Percentiles rank a stretch among this genome's conserved stretches.
phyloP scores from a whole-genome alignment of 2,113 vertebrate genomes.

The Myrmophylax atrothorax region DNA sequence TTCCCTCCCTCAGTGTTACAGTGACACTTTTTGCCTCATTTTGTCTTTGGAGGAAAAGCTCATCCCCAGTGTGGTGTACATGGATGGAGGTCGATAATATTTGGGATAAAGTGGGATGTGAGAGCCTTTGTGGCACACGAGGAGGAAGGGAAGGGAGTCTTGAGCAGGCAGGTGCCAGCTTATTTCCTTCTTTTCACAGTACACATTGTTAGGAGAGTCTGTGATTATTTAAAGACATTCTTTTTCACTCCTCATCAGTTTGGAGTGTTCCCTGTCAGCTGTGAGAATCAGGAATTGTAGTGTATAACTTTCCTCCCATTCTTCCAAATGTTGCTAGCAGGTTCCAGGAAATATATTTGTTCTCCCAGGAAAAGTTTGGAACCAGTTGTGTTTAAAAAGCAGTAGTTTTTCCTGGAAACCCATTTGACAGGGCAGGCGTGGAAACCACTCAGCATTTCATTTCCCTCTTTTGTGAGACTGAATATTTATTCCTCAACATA shows the following conservation, averaged over 20 bases:
- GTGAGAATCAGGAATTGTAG: neutral
- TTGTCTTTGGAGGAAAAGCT: neutral
- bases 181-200: neutral
- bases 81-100: neutral
- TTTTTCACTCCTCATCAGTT: neutral
- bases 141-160: neutral
- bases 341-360: constrained; percentile 48
- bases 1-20: fast-evolving
- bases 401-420: constrained; percentile 36
- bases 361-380: constrained; percentile 58
- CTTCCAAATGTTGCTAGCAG: neutral
- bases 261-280: neutral
- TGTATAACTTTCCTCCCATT: constrained; percentile 14
- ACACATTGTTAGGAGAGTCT: neutral
- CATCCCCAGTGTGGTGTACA: fast-evolving
- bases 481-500: neutral
- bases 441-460: neutral
- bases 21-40: neutral
- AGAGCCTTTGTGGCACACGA: neutral
- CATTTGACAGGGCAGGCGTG: neutral
- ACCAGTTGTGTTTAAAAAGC: constrained; percentile 40
- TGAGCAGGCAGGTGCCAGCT: neutral
- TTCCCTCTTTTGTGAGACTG: neutral
- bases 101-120: neutral
- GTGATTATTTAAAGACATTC: neutral